Base-by-base conservation (phyloP, 2,113 vertebrate species). In the Parotia lawesii region DNA sequence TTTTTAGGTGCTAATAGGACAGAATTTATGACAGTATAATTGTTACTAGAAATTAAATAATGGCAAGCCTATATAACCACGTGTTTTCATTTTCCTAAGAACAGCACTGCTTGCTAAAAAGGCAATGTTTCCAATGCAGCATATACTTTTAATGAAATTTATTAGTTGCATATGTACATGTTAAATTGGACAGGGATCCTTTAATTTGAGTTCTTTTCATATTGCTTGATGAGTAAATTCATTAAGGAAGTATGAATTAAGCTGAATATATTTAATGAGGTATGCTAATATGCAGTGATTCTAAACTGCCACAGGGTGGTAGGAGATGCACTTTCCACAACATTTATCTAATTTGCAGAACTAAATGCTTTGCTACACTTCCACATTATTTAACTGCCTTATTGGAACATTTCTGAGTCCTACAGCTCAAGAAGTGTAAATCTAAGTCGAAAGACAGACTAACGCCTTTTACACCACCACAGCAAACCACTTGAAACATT, bases 221-320 rank as follows among this genome's bases (percentile, higher is more conserved):
- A 45, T 65, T 53, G 44, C 14, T 92, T 92, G 25, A 15, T 86
- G 44, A 87, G 20, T 70, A 85, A 77, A 92, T 93, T 93, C 42
- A 89, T 87, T 94, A 92, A 61, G 25, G 54, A 95, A 94, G 6
- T 70, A 94, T 85, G 82, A 94, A 93, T 96, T 97, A 94, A 94
- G 37, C 25, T 79, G 64, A 77, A 53, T 61, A 61, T n/a, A 23
- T 91, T 96, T 96, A 98, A 98, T 97, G 92, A 96, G 60, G 60
- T 96, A 89, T 96, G 93, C 3, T 96, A 97, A 95, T 98, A 94
- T 98, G 98, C 82, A 98, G 93, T 98, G 96, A 97, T 97, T 97
- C 94, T 93, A 95, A 97, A 95, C 96, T 93, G 91, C 98, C 98
- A 98, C 98, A 96, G 94, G 97, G 98, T 98, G 98, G 97, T 97